Percentiles rank a stretch among this genome's conserved stretches.
Evolutionary conservation across 2,888 invertebrate genomes (phyloP).

Genomic region (Sepioteuthis lessoniana): DNA sequence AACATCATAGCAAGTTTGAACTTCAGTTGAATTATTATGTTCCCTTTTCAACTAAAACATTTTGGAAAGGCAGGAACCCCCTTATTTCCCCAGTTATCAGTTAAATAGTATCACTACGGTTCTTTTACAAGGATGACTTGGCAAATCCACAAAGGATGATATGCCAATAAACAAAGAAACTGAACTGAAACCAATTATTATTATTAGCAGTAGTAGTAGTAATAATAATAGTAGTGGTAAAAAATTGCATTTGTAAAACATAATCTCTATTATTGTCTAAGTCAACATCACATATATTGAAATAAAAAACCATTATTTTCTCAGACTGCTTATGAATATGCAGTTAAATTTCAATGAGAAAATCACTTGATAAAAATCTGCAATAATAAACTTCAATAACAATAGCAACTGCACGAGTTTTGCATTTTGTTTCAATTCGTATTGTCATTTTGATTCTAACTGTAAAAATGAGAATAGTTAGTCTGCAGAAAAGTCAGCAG

Average conservation of each 20-base stretch:
- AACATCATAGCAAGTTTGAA: too few relatives aligned
- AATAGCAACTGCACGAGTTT: background rate
- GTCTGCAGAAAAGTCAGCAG: background rate
- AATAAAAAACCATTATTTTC: background rate
- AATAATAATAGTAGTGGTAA: background rate
- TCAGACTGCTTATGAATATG: background rate
- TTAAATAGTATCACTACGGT: too few relatives aligned
- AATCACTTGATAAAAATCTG: background rate
- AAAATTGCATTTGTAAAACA: background rate
- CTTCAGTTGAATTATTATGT: too few relatives aligned
- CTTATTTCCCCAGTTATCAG: too few relatives aligned
- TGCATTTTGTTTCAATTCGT: background rate
- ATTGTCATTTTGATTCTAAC: background rate
- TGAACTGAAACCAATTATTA: too few relatives aligned
- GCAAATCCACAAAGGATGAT: too few relatives aligned
- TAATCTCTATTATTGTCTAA: background rate
- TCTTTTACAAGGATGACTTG: too few relatives aligned
- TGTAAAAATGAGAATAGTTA: background rate
- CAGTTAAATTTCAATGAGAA: background rate
- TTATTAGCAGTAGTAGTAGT: background rate
- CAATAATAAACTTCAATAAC: background rate
- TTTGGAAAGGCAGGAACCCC: too few relatives aligned
- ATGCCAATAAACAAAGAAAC: too few relatives aligned
- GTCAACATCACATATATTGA: background rate
- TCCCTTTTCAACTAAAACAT: too few relatives aligned